These are phyloP conservation scores for Mugil cephalus DNA, from an alignment of 2,113 vertebrate species.

Conservation along the genomic window DNA sequence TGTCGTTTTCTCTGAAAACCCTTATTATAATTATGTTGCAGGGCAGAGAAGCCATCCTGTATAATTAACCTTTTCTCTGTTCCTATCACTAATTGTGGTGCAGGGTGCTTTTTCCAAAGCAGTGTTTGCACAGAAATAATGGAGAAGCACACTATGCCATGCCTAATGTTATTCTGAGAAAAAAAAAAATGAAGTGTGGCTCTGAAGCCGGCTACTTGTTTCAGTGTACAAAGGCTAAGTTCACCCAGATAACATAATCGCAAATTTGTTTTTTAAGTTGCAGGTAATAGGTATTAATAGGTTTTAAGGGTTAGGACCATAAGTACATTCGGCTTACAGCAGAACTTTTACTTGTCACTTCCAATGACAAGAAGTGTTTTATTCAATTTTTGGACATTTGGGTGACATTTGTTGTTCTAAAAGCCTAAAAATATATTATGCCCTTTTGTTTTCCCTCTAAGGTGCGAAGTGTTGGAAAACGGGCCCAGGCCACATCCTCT, in stretches of 20 bases:
- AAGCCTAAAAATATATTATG: too few species aligned
- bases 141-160: not conserved
- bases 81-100: conserved; percentile 9
- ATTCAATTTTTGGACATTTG: too few species aligned
- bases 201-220: not conserved
- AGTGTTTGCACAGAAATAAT: conserved; percentile 7
- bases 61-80: conserved; percentile 7
- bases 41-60: not conserved
- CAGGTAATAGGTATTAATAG: too few species aligned
- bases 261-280: too few species aligned
- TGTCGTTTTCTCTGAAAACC: not conserved
- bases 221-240: too few species aligned
- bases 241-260: too few species aligned
- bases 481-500: conserved; percentile 87
- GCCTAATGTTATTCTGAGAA: not conserved
- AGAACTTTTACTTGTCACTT: too few species aligned
- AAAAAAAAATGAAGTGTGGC: not conserved
- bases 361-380: too few species aligned
- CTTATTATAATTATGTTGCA: not conserved
- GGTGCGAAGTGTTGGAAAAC: conserved; percentile 89
- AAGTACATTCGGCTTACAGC: too few species aligned
- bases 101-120: not conserved
- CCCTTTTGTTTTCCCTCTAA: conserved; percentile 23
- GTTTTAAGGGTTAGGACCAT: too few species aligned
- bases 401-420: too few species aligned